Evolutionary conservation across 1,140 invertebrate genomes (phyloP), one percentile per base, ranked within the genome.

Genomic region (Pemphigus obesinymphae): DNA sequence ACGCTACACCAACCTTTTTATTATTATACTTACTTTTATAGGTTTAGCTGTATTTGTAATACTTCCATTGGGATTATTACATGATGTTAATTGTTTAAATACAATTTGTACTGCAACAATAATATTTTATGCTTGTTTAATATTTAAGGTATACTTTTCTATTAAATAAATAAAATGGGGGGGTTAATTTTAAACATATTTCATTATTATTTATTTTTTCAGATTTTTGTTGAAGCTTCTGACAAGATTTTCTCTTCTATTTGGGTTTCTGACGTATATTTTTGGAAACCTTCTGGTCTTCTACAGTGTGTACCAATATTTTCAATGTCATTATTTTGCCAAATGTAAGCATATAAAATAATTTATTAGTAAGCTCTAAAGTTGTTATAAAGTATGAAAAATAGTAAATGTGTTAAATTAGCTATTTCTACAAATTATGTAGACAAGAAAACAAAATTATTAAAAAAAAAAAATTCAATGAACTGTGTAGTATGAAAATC

Each of bases 281-380:
- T 93, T 85, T 98, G 96, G 97, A 90, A 92, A 85, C 92, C 94
- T 4, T 89, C 91, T 4, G 95, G 95, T 2, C 88, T 97, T 72
- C 88, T 97, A 31, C 94, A 96, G 85, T 96, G 95, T 87, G 88
- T 98, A 83, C 97, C 97, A 1, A 98, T 98, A 83, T 96, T 98
- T 88, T 93, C 95, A 29, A 96, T 98, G 93, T 96, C 96, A 3
- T 89, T 97, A 61, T 97, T 95, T 83, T 98, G 96, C 89, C 96
- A 98, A 89, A 97, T 96, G 90, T 94, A 87, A 45, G 66, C 11
- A 63, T 45, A 17, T 29, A 34, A 31, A 11, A 50, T 8, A 53
- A n/a, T n/a, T n/a, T n/a, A n/a, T n/a, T n/a, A n/a, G n/a, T n/a
- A n/a, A n/a, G n/a, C n/a, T n/a, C n/a, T n/a, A n/a, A n/a, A n/a